Conservation (phyloP, 2,113 vertebrate genomes). For the Perca fluviatilis region DNA sequence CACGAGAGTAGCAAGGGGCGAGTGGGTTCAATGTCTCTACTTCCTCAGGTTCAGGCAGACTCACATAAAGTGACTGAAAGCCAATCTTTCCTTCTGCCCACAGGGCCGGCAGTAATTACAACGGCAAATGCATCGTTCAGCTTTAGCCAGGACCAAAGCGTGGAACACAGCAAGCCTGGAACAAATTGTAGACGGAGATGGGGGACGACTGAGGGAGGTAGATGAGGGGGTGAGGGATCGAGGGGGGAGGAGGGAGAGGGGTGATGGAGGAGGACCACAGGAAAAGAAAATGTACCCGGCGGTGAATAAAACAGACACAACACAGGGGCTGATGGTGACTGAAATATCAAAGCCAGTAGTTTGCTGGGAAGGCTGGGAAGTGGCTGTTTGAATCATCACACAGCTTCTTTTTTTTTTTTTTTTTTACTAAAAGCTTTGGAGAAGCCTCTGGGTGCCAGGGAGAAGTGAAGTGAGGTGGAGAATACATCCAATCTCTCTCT, state of each 20-base stretch:
- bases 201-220: background rate
- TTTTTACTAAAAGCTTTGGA: slow-evolving; percentile 79
- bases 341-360: slow-evolving; percentile 78
- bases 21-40: slow-evolving; percentile 18
- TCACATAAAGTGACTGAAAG: slow-evolving; percentile 49
- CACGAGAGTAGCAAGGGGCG: slow-evolving; percentile 8
- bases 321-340: slow-evolving; percentile 72
- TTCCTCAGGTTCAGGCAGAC: slow-evolving; percentile 23
- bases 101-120: slow-evolving; percentile 58
- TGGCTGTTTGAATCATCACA: slow-evolving; percentile 77
- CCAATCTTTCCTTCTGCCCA: slow-evolving; percentile 43
- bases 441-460: slow-evolving; percentile 72
- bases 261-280: slow-evolving; percentile 39
- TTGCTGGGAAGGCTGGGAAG: slow-evolving; percentile 69
- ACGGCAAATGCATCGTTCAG: slow-evolving; percentile 59
- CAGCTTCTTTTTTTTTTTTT: slow-evolving; percentile 72
- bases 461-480: slow-evolving; percentile 68
- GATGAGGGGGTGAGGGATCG: background rate
- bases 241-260: background rate
- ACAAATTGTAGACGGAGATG: slow-evolving; percentile 20
- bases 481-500: slow-evolving; percentile 59
- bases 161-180: slow-evolving; percentile 22
- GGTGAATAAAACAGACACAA: slow-evolving; percentile 57
- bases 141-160: slow-evolving; percentile 34
- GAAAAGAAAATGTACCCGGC: slow-evolving; percentile 56